Base-by-base conservation (phyloP, 2,113 vertebrate genomes). In the Serinus canaria region DNA sequence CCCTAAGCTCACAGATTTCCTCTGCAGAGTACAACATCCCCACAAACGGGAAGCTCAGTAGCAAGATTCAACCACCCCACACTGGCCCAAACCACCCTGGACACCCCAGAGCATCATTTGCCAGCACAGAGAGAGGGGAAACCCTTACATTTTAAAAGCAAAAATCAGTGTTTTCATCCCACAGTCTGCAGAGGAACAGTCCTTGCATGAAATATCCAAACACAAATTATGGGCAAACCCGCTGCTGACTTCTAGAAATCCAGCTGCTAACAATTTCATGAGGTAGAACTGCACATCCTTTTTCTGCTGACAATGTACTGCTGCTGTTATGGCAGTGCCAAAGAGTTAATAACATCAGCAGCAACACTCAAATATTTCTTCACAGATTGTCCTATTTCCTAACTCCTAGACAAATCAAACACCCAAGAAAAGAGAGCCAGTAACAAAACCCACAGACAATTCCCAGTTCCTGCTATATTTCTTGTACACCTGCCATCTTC, bases 401-500 rank as follows among this genome's bases (percentile, higher is more conserved):
- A 81, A 84, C 68, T 83, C 92, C 73, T 31, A 89, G 59, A 83
- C 92, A 88, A 91, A 92, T 50, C 63, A 74, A 85, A 93, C 76
- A 74, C 68, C 56, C 79, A 33, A 90, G 93, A 75, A 77, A 43
- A 77, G 59, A 53, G 70, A 93, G 95, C 92, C 91, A 94, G 9
- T 4, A 81, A 75, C 79, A 82, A 90, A 94, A 90, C 11, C 64
- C 92, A 77, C 78, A 95, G 89, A 92, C 92, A 92, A 78, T 58
- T 93, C 90, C 90, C 92, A 58, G 88, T 50, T 83, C 95, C 37
- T 75, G 13, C 90, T 87, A 28, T 75, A 86, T 94, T 96, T 95
- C 90, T 96, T 96, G 96, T 96, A 62, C 87, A 92, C 93, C 87
- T 94, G 93, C 95, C 96, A 94, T 96, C 83, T 96, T 96, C 95